Evolutionary conservation across 2,888 invertebrate species (phyloP), one percentile per base, ranked within the genome.

Genomic region (Disparrhopalites patrizii): DNA sequence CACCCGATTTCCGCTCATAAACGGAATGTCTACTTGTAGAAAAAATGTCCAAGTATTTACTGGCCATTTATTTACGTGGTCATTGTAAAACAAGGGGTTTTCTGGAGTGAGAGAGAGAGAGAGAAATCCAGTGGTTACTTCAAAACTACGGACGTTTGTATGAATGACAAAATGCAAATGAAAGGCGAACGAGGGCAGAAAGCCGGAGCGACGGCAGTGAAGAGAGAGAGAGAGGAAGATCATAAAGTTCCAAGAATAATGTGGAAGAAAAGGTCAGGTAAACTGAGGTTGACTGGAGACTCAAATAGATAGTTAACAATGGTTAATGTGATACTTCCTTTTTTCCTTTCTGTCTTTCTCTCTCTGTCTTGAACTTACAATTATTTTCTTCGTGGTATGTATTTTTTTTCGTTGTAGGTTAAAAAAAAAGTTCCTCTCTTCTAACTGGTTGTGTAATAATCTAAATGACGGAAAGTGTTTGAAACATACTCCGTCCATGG

Each of bases 191-290:
- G 13, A 18, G 3, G n/a, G 43, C 20, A 20, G n/a, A 20, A 18
- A 43, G 43, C 18, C n/a, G 43, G 3, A 7, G 13, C 8, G 4
- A 13, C n/a, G 43, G 20, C 18, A 18, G 43, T 43, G n/a, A 20
- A 43, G 43, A 20, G 20, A 18, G 50, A 23, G 50, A 52, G 30
- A 28, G 52, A 27, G n/a, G n/a, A 27, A 15, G 52, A 20, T 25
- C 27, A 52, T 28, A 52, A 52, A 50, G 28, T n/a, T 25, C 28
- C 28, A 20, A 52, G 28, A 28, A n/a, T 8, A 52, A 28, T 27
- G 4, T 52, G n/a, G 27, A 52, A 18, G 33, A 57, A 57, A 36
- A 57, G 57, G 57, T 57, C 57, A 55, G 57, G 57, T 57, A 57
- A 23, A 31, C 31, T 15, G 23, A 23, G n/a, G 28, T 23, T 28